Evolutionary conservation across 2,113 vertebrate species (phyloP).

Genomic region (Craseonycteris thonglongyai): DNA sequence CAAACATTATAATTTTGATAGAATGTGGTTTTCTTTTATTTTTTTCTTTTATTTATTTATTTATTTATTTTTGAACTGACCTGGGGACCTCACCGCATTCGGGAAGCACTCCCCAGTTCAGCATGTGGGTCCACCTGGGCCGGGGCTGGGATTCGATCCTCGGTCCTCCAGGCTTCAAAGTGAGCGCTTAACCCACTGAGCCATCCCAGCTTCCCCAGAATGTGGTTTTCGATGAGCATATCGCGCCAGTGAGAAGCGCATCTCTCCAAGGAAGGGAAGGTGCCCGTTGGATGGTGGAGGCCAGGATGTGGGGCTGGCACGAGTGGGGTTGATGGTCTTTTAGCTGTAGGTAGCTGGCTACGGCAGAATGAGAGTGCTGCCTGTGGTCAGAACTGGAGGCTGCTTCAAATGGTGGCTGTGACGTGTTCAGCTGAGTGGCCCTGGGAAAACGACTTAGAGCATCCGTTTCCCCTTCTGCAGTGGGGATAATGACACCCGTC

Average conservation of each 20-base stretch:
- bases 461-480: not conserved
- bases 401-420: too few relatives aligned
- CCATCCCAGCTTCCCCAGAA: too few relatives aligned
- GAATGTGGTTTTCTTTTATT: not conserved
- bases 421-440: too few relatives aligned
- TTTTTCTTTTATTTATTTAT: too few relatives aligned
- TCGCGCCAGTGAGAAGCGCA: not conserved
- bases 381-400: not conserved
- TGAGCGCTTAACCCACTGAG: too few relatives aligned
- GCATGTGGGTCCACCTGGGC: too few relatives aligned
- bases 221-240: not conserved
- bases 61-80: too few relatives aligned
- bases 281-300: not conserved
- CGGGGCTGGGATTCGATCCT: too few relatives aligned
- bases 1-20: not conserved
- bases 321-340: not conserved
- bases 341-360: not conserved
- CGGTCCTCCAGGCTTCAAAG: too few relatives aligned
- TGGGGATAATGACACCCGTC: not conserved
- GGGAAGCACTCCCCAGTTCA: too few relatives aligned
- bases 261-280: constrained; percentile 21
- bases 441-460: not conserved
- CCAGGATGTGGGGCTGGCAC: too few relatives aligned
- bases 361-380: not conserved
- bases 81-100: too few relatives aligned